These are phyloP conservation scores for Andrena haemorrhoa DNA, from an alignment of 2,888 invertebrate species.

Conservation along the genomic window DNA sequence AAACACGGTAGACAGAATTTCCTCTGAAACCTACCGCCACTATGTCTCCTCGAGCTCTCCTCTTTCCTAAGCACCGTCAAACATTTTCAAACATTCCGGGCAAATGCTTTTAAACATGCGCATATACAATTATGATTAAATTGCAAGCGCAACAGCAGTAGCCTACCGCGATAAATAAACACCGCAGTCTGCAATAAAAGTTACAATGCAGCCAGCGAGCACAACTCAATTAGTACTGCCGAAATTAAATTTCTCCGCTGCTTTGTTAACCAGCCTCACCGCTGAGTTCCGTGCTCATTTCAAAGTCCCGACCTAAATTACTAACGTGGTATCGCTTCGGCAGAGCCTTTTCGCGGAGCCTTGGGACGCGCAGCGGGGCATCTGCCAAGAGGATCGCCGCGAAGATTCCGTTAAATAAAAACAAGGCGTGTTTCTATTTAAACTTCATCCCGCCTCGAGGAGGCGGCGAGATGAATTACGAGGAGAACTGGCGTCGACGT, in stretches of 20 bases:
- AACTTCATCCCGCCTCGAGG: neutral
- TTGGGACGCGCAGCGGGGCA: neutral
- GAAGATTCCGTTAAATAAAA: neutral
- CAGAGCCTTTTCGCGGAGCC: neutral
- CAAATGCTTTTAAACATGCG: neutral
- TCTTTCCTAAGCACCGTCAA: neutral
- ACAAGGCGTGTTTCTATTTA: constrained; percentile 20
- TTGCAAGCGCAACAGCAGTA: neutral
- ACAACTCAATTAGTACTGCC: constrained; percentile 37
- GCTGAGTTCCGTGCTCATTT: neutral
- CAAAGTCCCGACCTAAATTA: neutral
- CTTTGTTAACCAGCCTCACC: constrained; percentile 19
- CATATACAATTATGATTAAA: neutral
- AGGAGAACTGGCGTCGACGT: constrained; percentile 51
- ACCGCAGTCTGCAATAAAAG: constrained; percentile 10
- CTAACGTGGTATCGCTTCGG: neutral
- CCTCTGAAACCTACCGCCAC: too few species aligned
- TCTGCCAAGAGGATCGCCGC: neutral
- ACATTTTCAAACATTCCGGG: neutral
- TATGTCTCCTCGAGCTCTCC: neutral
- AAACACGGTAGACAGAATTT: too few species aligned
- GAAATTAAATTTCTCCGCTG: constrained; percentile 46
- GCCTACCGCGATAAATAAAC: constrained; percentile 21
- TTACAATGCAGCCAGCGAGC: constrained; percentile 13
- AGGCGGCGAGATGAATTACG: constrained; percentile 66